Base-by-base conservation (phyloP, 2,797 vertebrate genomes). In the Rhinatrema bivittatum region DNA sequence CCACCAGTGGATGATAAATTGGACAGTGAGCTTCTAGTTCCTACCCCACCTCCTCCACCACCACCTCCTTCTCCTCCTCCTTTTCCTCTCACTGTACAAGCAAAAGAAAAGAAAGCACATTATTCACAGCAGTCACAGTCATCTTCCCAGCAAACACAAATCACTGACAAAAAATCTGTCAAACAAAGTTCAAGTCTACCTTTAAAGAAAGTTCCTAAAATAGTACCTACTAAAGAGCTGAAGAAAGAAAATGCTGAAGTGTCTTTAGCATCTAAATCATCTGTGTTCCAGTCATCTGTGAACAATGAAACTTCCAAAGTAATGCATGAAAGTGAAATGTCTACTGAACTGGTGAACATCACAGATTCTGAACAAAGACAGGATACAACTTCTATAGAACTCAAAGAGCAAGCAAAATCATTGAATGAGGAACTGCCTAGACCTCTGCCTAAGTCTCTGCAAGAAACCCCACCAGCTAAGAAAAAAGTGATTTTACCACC, bases 141-240 rank as follows among this genome's bases (percentile, higher is more conserved):
- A 16, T 15, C n/a, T 2, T 48, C 47, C 28, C 15, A 32, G 22
- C 41, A 64, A 33, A 42, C 56, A 39, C 76, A 74, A 26, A 62
- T 52, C 20, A 79, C 75, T 34, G 49, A 74, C 5, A 86, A 73
- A 50, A 81, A 66, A 67, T 74, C 45, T 2, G 71, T 79, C 21
- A 90, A 86, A 56, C 75, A 79, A 34, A 71, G 76, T 25, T 82
- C 71, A 65, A 65, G 35, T 27, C 72, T 82, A 1, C 17, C 49
- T 23, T 45, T 75, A 46, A 71, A 78, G 16, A 81, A 59, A 32
- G 66, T 85, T 5, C 74, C 80, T 3, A 89, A 90, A 49, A 70
- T 81, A 45, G 83, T 90, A 57, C 48, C 80, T 22, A 60, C 54
- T 35, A 70, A 70, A 20, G 62, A 72, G 30, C 23, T 39, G 58